These are phyloP conservation scores for Monomorium pharaonis DNA, from an alignment of 1,140 invertebrate genomes.

Conservation along the genomic window DNA sequence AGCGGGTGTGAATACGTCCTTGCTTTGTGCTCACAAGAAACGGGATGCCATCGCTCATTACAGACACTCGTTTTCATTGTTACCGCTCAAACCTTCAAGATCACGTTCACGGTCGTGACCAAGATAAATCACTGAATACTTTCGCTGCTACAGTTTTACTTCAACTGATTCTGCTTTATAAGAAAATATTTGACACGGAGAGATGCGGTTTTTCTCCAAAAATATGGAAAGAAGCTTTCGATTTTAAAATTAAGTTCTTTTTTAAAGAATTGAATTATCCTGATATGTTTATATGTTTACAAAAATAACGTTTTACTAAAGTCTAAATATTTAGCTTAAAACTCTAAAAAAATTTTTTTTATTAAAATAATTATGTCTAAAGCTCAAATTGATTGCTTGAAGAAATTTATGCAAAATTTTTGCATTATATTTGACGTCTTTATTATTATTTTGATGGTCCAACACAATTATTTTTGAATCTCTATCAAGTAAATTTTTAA, in stretches of 20 bases:
- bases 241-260: background rate
- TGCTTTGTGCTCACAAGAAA: conserved; percentile 73
- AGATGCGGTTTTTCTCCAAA: background rate
- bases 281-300: background rate
- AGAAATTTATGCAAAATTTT: too few species aligned
- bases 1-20: conserved; percentile 73
- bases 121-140: background rate
- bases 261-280: background rate
- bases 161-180: background rate
- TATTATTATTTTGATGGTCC: too few species aligned
- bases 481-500: too few species aligned
- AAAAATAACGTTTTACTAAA: too few species aligned
- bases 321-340: too few species aligned
- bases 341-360: too few species aligned
- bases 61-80: conserved; percentile 53
- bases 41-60: conserved; percentile 66
- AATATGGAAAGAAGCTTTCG: background rate
- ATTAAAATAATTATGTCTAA: too few species aligned
- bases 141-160: background rate
- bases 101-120: conserved; percentile 68
- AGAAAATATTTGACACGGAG: background rate
- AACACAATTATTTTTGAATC: too few species aligned
- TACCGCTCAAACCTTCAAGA: conserved; percentile 58
- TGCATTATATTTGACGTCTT: too few species aligned
- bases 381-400: too few species aligned